A percentile compares a stretch with the other conserved stretches of the same genome.
Evolutionary conservation across 2,888 invertebrate genomes (phyloP).

Genomic region (Oligia latruncula): DNA sequence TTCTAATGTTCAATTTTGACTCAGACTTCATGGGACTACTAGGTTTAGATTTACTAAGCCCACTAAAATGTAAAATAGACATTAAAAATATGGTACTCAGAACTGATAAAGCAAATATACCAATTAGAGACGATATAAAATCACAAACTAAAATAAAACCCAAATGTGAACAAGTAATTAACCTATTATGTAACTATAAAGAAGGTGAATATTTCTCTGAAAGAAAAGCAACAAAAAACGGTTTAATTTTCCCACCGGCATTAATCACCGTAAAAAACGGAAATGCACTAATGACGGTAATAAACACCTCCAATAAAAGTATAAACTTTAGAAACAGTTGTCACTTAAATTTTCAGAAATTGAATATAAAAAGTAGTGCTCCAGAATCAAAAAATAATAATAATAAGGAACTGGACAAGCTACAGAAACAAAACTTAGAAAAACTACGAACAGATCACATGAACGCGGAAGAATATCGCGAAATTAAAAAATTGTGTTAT

Average conservation of each 20-base stretch:
- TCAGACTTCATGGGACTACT: constrained; percentile 63
- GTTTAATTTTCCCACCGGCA: constrained; percentile 49
- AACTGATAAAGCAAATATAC: constrained; percentile 50
- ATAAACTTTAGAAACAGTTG: constrained; percentile 43
- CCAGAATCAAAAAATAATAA: too few relatives aligned
- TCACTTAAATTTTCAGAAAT: constrained; percentile 19
- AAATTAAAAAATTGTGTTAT: too few relatives aligned
- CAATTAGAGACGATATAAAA: constrained; percentile 58
- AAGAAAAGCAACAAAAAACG: constrained; percentile 39
- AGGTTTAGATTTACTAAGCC: constrained; percentile 59
- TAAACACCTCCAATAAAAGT: constrained; percentile 36
- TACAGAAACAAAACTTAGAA: too few relatives aligned
- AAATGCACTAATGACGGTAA: neutral
- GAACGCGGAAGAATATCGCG: too few relatives aligned
- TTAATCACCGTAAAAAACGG: constrained; percentile 55
- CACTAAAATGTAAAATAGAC: constrained; percentile 59
- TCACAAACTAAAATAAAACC: constrained; percentile 42
- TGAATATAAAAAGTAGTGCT: neutral
- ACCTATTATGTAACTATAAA: constrained; percentile 52
- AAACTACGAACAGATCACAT: too few relatives aligned
- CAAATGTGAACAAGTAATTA: constrained; percentile 55
- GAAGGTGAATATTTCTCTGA: constrained; percentile 53
- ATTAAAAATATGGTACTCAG: constrained; percentile 60
- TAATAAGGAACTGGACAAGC: too few relatives aligned
- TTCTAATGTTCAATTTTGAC: constrained; percentile 66